A percentile compares a stretch with the other conserved stretches of the same genome.
Conservation (phyloP, 2,888 invertebrate genomes). For the Hyalella azteca region DNA sequence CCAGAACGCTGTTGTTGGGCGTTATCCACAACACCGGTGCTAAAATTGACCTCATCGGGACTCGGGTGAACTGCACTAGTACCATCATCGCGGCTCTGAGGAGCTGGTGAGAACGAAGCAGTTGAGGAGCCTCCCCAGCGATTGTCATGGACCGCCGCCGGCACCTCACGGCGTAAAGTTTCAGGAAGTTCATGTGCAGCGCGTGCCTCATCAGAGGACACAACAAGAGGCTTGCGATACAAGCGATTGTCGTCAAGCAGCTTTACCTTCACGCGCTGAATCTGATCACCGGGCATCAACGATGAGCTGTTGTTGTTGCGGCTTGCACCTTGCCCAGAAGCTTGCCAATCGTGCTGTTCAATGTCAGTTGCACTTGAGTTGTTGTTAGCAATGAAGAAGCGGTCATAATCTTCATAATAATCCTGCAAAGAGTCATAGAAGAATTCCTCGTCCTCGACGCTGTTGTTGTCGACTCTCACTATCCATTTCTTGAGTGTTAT, state of each 20-base stretch:
- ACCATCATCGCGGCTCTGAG: too few relatives aligned
- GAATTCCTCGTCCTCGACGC: neutral
- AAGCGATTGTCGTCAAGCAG: neutral
- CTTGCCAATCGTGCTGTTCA: too few relatives aligned
- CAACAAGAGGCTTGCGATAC: neutral
- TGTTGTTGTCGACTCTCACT: conserved; percentile 25
- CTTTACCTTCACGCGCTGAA: conserved; percentile 6
- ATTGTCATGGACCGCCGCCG: too few relatives aligned
- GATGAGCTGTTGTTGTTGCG: neutral
- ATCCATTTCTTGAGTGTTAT: conserved; percentile 26
- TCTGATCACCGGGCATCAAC: neutral
- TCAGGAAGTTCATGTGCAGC: too few relatives aligned
- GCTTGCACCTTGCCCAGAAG: neutral
- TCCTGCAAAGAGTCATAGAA: conserved; percentile 23
- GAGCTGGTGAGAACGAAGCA: too few relatives aligned
- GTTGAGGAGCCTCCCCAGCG: too few relatives aligned
- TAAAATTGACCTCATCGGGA: too few relatives aligned
- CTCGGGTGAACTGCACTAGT: too few relatives aligned
- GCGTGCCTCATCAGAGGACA: too few relatives aligned
- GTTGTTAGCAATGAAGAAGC: conserved; percentile 4
- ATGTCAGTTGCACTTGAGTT: neutral
- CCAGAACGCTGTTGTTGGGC: too few relatives aligned
- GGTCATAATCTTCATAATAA: conserved; percentile 16
- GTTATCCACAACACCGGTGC: too few relatives aligned
- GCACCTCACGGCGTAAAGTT: too few relatives aligned